Evolutionary conservation across 2,888 invertebrate genomes (phyloP).

Genomic region (Leucoma salicis): DNA sequence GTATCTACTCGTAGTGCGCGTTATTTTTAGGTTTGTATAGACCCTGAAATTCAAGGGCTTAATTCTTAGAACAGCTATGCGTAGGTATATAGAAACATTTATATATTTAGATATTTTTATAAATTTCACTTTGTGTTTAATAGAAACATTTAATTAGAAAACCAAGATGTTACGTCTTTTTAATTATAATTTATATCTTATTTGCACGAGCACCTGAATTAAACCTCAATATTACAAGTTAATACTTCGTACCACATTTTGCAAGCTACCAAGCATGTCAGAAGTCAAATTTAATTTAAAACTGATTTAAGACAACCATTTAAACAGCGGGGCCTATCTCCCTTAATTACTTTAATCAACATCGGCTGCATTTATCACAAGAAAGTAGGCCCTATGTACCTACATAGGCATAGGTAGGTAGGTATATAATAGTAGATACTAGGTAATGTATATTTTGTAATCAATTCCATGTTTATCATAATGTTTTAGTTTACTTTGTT

Average conservation of each 20-base stretch:
- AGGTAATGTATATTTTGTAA: not conserved
- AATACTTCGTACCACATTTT: not conserved
- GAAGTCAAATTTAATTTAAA: slow-evolving; percentile 20
- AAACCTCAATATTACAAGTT: not conserved
- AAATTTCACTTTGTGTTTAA: too few relatives aligned
- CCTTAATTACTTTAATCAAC: slow-evolving; percentile 37
- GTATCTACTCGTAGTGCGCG: too few relatives aligned
- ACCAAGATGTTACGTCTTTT: not conserved
- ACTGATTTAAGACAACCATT: slow-evolving; percentile 23
- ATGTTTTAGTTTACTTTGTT: too few relatives aligned
- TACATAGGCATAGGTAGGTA: slow-evolving; percentile 1
- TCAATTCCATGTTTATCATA: too few relatives aligned
- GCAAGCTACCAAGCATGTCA: not conserved
- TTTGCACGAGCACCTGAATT: not conserved
- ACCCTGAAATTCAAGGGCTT: too few relatives aligned
- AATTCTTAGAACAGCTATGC: too few relatives aligned
- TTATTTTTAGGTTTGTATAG: too few relatives aligned
- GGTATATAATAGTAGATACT: not conserved
- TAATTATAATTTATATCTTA: not conserved
- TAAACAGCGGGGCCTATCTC: slow-evolving; percentile 25
- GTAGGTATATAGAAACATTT: too few relatives aligned
- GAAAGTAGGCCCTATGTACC: slow-evolving; percentile 4
- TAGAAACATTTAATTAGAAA: too few relatives aligned
- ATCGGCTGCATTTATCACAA: slow-evolving; percentile 27
- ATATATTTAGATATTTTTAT: too few relatives aligned